phyloP scores from a whole-genome alignment of 2,888 invertebrate species.

The Agrotis segetum region DNA sequence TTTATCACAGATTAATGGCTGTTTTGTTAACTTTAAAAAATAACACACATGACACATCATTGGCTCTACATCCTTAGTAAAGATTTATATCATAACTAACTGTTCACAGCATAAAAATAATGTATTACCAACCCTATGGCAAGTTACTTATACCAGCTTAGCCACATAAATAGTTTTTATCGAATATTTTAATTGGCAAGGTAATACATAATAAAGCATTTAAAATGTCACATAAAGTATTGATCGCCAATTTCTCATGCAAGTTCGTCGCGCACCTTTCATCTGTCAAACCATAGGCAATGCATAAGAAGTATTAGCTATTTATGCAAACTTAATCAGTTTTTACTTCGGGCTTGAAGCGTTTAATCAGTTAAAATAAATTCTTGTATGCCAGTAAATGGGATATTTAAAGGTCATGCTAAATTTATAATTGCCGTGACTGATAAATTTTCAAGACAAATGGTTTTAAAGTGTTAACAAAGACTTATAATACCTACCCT shows the following conservation, averaged over 20 bases:
- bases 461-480: not conserved
- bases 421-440: not conserved
- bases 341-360: conserved; percentile 29
- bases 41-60: not conserved
- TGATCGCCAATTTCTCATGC: conserved; percentile 44
- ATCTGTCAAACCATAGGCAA: conserved; percentile 43
- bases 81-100: not conserved
- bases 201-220: conserved; percentile 33
- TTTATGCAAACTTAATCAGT: conserved; percentile 47
- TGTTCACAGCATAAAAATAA: not conserved
- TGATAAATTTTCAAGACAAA: conserved; percentile 1
- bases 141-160: conserved; percentile 21
- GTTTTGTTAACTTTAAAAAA: not conserved
- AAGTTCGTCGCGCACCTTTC: conserved; percentile 47
- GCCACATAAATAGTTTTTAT: conserved; percentile 20
- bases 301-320: conserved; percentile 41
- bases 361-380: conserved; percentile 14
- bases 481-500: not conserved
- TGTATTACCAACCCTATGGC: not conserved
- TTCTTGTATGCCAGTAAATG: not conserved
- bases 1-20: not conserved
- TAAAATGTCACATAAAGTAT: conserved; percentile 43
- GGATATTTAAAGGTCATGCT: conserved; percentile 8
- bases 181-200: conserved; percentile 43
- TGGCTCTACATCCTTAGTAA: not conserved